Percentiles rank a stretch among this genome's conserved stretches.
Conservation (phyloP, 2,888 invertebrate genomes). For the Xylocampa areola region DNA sequence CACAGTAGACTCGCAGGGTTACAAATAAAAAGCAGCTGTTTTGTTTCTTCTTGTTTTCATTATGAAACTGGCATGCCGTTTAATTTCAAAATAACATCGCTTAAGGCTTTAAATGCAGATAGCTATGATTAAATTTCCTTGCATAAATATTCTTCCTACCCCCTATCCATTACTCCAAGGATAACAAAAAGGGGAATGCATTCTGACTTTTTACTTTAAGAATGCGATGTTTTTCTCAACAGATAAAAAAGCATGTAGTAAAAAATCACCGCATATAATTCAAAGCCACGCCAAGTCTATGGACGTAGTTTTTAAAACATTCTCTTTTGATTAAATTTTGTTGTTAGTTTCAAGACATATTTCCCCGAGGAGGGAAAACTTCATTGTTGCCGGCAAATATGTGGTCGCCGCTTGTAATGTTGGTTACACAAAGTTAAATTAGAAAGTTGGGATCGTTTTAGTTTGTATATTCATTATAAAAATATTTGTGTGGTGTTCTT, state of each 20-base stretch:
- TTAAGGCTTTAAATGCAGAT: conserved; percentile 33
- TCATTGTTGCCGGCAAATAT: conserved; percentile 58
- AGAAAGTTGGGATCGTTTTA: conserved; percentile 53
- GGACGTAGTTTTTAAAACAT: conserved; percentile 53
- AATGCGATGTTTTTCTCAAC: conserved; percentile 34
- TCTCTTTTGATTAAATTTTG: conserved; percentile 57
- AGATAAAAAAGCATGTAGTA: conserved; percentile 20
- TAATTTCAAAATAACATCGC: conserved; percentile 32
- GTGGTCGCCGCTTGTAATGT: conserved; percentile 59
- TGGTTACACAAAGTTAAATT: conserved; percentile 58
- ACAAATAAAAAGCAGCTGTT: too few species aligned
- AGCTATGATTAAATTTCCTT: conserved; percentile 44
- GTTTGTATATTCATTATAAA: conserved; percentile 45
- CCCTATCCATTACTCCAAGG: conserved; percentile 24
- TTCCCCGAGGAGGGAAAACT: conserved; percentile 55
- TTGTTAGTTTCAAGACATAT: conserved; percentile 58
- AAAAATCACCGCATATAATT: conserved; percentile 52
- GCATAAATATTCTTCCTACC: conserved; percentile 38
- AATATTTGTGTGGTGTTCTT: conserved; percentile 38
- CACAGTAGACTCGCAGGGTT: too few species aligned
- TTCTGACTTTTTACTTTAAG: conserved; percentile 36
- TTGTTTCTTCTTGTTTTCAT: too few species aligned
- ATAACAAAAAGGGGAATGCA: conserved; percentile 42
- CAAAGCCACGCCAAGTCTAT: conserved; percentile 40
- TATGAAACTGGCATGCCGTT: conserved; percentile 22